Evolutionary conservation across 2,888 invertebrate species (phyloP).

Genomic region (Galerucella pusilla): DNA sequence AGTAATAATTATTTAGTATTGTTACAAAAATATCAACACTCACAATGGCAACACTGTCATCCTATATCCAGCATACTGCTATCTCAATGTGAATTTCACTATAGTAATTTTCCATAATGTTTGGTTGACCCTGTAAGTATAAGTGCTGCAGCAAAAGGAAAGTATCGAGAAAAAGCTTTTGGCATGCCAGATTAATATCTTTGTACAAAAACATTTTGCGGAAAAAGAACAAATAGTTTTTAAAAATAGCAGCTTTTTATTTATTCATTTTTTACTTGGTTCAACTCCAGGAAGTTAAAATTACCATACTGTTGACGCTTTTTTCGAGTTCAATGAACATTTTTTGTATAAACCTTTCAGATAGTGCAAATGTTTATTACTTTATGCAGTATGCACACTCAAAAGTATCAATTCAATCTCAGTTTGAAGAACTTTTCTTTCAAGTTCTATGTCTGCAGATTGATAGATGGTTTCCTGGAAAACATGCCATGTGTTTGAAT

Average conservation of each 20-base stretch:
- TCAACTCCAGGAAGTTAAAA: slow-evolving; percentile 7
- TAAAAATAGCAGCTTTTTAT: slow-evolving; percentile 1
- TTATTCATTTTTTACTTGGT: slow-evolving; percentile 5
- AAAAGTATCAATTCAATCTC: background rate
- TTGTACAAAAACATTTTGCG: too few relatives aligned
- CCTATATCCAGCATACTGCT: too few relatives aligned
- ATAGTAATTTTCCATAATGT: too few relatives aligned
- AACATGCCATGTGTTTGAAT: background rate
- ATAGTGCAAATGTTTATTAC: background rate
- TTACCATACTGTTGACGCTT: background rate
- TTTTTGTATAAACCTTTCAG: background rate
- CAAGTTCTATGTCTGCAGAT: background rate
- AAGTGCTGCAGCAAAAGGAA: too few relatives aligned
- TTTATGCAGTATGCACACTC: too few relatives aligned
- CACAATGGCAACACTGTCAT: too few relatives aligned
- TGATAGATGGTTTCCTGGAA: background rate
- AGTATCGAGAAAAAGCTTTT: too few relatives aligned
- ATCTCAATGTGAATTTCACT: too few relatives aligned
- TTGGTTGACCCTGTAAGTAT: too few relatives aligned
- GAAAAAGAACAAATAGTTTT: background rate
- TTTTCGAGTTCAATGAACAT: slow-evolving; percentile 6
- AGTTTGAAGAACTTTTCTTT: background rate
- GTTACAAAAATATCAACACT: too few relatives aligned
- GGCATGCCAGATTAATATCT: too few relatives aligned
- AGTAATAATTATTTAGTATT: too few relatives aligned